Percentiles rank a stretch among this genome's conserved stretches.
These are phyloP conservation scores for Atrina japonica DNA, from an alignment of 2,888 invertebrate species.

Conservation along the genomic window DNA sequence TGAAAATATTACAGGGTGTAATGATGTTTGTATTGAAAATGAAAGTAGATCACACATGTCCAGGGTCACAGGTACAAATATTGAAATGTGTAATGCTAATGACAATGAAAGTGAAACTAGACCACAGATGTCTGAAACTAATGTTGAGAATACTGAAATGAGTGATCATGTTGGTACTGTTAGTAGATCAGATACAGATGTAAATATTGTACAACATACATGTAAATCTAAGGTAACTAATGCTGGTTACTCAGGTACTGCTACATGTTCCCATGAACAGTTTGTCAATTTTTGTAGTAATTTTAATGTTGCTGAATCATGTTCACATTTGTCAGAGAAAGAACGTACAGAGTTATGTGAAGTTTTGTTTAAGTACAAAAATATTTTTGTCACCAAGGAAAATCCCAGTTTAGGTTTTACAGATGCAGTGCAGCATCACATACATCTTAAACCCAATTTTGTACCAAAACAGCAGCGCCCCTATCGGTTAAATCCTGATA, in stretches of 20 bases:
- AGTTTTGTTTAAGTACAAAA: constrained; percentile 9
- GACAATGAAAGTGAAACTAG: too few relatives aligned
- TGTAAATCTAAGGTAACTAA: neutral
- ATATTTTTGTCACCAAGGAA: constrained; percentile 31
- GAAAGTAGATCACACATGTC: too few relatives aligned
- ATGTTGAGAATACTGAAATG: too few relatives aligned
- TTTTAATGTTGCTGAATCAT: constrained; percentile 4
- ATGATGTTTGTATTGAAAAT: too few relatives aligned
- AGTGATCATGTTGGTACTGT: neutral
- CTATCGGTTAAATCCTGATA: constrained; percentile 31
- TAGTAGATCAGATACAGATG: neutral
- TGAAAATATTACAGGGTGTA: too few relatives aligned
- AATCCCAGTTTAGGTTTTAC: constrained; percentile 26
- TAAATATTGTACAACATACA: neutral
- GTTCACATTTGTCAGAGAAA: constrained; percentile 20
- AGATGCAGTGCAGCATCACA: constrained; percentile 14
- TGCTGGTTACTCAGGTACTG: neutral
- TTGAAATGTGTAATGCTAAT: too few relatives aligned
- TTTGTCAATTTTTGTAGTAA: neutral
- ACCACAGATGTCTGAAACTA: too few relatives aligned
- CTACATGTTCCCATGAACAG: too few relatives aligned
- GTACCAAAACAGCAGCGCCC: constrained; percentile 32
- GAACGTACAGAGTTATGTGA: neutral
- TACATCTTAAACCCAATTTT: constrained; percentile 25
- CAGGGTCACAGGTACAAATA: too few relatives aligned